Base-by-base conservation (phyloP, 1,140 invertebrate species). In the Plectus sambesii region DNA sequence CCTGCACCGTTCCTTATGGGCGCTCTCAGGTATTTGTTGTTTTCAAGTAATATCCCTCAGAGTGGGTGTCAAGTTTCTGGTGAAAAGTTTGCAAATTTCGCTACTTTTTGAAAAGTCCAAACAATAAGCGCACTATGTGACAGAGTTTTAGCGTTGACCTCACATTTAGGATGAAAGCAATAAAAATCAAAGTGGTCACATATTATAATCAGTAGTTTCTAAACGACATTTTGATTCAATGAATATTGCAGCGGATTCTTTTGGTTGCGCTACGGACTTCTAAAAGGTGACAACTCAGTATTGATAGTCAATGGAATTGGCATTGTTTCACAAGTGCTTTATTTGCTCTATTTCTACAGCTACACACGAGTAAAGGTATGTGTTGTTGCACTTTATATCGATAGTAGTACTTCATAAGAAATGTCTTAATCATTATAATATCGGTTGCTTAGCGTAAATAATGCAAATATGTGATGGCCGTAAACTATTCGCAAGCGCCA, bases 1-100 rank as follows among this genome's bases (percentile, higher is more conserved):
- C 58, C 64, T 8, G 58, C 68, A 46, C 62, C 63, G 9, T 66
- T 60, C 45, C 35, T 68, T 4, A 63, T 64, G 55, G 63, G 63
- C 9, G 48, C 68, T 45, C 46, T 68, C 36, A 59, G 63, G 63
- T 60, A 44, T 5, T 20, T 36, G 19, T 19, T 49, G 25, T 20
- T n/a, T n/a, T n/a, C n/a, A n/a, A 22, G 20, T 3, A 15, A 42
- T 42, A 3, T n/a, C 20, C 15, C 40, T 50, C 23, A n/a, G n/a
- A n/a, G 1, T 19, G 15, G 24, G 42, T 15, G n/a, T 44, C 17
- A 44, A 44, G n/a, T n/a, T n/a, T n/a, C n/a, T n/a, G n/a, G n/a
- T n/a, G n/a, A n/a, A n/a, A n/a, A n/a, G n/a, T n/a, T 8, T 19
- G 42, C 27, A 17, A 19, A 26, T 26, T 30, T 8, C 6, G 20